These are phyloP conservation scores for Eptatretus burgeri DNA, from an alignment of 2,113 vertebrate species.

Conservation along the genomic window DNA sequence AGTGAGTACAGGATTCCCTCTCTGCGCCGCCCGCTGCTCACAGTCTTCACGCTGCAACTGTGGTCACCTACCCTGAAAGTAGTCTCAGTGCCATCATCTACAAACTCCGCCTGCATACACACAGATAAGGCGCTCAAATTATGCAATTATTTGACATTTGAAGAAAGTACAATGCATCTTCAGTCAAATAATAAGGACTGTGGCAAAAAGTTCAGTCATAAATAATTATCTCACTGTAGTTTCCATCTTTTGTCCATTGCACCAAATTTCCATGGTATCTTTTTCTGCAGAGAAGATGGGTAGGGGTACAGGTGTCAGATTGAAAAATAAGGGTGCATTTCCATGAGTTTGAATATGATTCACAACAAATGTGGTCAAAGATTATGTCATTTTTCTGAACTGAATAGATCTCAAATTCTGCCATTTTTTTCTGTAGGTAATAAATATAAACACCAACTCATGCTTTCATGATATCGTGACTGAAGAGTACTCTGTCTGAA, in stretches of 20 bases:
- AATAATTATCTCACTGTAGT: slow-evolving; percentile 40
- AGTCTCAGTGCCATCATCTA: slow-evolving; percentile 87
- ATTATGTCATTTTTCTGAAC: no score
- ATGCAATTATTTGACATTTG: neutral
- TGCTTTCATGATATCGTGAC: no score
- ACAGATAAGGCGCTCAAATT: neutral
- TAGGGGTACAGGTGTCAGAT: neutral
- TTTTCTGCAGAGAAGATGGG: slow-evolving; percentile 33
- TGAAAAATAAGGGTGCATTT: no score
- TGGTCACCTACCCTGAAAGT: slow-evolving; percentile 57
- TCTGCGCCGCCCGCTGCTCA: slow-evolving; percentile 71
- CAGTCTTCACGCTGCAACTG: slow-evolving; percentile 69
- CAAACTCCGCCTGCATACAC: slow-evolving; percentile 63
- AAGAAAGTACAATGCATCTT: neutral
- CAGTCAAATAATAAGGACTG: slow-evolving; percentile 5
- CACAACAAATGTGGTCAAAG: no score
- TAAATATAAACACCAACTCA: no score
- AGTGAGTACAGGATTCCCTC: slow-evolving; percentile 82
- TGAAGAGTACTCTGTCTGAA: no score
- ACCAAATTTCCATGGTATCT: slow-evolving; percentile 96
- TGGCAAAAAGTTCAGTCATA: slow-evolving; percentile 6
- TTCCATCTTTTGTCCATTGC: slow-evolving; percentile 70
- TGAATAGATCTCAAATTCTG: no score
- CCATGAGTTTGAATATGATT: no score
- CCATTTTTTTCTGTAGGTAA: no score